phyloP scores from a whole-genome alignment of 2,888 invertebrate genomes.

The Xanthia togata region DNA sequence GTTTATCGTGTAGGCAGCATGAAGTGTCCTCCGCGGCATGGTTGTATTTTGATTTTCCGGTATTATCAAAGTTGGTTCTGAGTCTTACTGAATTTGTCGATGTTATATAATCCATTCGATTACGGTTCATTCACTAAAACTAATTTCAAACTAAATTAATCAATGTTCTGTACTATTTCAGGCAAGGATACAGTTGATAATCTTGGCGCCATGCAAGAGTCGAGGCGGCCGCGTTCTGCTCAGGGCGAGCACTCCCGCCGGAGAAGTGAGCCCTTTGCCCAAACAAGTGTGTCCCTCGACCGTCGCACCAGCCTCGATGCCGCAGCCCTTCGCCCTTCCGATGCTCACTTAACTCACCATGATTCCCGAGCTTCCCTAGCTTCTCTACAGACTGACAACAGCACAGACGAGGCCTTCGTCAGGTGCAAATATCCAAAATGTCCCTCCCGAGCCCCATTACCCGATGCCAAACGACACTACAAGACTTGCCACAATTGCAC shows the following conservation, averaged over 20 bases:
- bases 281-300: slow-evolving; percentile 80
- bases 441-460: slow-evolving; percentile 92
- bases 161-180: slow-evolving; percentile 70
- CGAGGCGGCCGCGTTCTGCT: slow-evolving; percentile 83
- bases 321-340: slow-evolving; percentile 81
- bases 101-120: slow-evolving; percentile 25
- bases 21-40: slow-evolving; percentile 71
- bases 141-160: slow-evolving; percentile 12
- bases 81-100: slow-evolving; percentile 71
- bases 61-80: slow-evolving; percentile 78
- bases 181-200: slow-evolving; percentile 91
- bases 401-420: slow-evolving; percentile 90
- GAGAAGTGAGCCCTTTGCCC: slow-evolving; percentile 84
- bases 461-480: slow-evolving; percentile 95
- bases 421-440: slow-evolving; percentile 96
- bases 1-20: slow-evolving; percentile 64
- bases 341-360: slow-evolving; percentile 81
- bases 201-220: slow-evolving; percentile 83
- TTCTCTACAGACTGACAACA: slow-evolving; percentile 87
- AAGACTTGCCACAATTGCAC: slow-evolving; percentile 99
- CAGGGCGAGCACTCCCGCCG: slow-evolving; percentile 87
- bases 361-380: slow-evolving; percentile 86
- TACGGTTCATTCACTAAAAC: neutral
- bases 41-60: slow-evolving; percentile 59
- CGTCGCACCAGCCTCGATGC: slow-evolving; percentile 92